Conservation (phyloP, 1,140 invertebrate genomes). For the Caenorhabditis latens region DNA sequence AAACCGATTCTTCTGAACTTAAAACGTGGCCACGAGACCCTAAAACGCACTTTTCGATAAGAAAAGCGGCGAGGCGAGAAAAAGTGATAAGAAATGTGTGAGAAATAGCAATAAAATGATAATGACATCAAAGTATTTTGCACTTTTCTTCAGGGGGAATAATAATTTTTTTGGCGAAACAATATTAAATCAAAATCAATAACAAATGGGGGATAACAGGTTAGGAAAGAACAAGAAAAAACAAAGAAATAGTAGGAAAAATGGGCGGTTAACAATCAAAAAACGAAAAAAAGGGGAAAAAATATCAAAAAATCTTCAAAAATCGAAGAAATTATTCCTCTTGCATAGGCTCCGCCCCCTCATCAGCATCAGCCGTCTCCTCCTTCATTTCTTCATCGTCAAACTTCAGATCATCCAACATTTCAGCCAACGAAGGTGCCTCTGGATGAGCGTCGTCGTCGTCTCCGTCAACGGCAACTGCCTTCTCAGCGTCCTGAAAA, state of each 20-base stretch:
- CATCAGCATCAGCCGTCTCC: neutral
- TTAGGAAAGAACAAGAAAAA: neutral
- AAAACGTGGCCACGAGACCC: too few species aligned
- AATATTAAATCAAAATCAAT: too few species aligned
- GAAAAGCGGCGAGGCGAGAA: too few species aligned
- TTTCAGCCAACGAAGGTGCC: slow-evolving; percentile 5
- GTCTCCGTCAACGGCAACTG: neutral
- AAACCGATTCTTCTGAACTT: too few species aligned
- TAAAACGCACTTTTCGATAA: too few species aligned
- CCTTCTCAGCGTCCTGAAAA: slow-evolving; percentile 21
- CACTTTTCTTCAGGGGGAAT: neutral
- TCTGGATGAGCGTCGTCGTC: slow-evolving; percentile 32
- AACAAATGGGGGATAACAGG: too few species aligned
- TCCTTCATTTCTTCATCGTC: slow-evolving; percentile 42
- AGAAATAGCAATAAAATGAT: slow-evolving; percentile 9
- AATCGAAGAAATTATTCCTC: neutral
- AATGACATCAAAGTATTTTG: neutral
- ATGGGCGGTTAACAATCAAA: neutral
- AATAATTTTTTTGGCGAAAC: too few species aligned
- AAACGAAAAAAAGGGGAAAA: neutral
- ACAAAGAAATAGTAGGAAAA: neutral
- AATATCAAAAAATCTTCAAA: too few species aligned
- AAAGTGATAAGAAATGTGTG: neutral
- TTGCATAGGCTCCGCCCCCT: neutral
- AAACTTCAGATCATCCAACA: slow-evolving; percentile 45